These are phyloP conservation scores for Daktulosphaira vitifoliae DNA, from an alignment of 1,140 invertebrate genomes.

Conservation along the genomic window DNA sequence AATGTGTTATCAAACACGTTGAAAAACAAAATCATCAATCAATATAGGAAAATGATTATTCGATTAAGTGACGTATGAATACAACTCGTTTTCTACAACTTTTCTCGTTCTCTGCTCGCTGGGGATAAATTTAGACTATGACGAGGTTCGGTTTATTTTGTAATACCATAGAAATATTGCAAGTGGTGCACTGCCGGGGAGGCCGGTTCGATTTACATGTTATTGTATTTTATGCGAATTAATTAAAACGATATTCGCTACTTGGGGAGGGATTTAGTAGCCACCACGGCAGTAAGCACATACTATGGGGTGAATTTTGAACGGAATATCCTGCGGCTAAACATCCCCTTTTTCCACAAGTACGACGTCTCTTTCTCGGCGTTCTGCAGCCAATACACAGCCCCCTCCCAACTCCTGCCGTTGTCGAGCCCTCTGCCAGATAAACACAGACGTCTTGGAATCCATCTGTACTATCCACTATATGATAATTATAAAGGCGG, in stretches of 20 bases:
- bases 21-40: slow-evolving; percentile 2
- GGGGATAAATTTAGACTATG: no score
- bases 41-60: no score
- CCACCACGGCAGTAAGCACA: no score
- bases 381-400: neutral
- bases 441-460: slow-evolving; percentile 16
- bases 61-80: no score
- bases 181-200: neutral
- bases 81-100: no score
- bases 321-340: slow-evolving; percentile 1
- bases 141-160: no score
- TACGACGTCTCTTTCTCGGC: neutral
- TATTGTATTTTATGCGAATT: slow-evolving; percentile 29
- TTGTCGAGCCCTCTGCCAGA: slow-evolving; percentile 1
- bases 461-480: neutral
- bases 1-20: no score
- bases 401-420: neutral
- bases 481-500: slow-evolving; percentile 15
- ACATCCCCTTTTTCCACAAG: neutral
- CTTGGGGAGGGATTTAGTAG: neutral
- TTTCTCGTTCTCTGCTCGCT: no score
- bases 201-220: slow-evolving; percentile 29
- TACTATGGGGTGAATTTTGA: slow-evolving; percentile 16
- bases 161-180: no score
- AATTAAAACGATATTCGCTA: slow-evolving; percentile 26